Conservation (phyloP, 1,140 invertebrate species). For the Brachionus manjavacas region DNA sequence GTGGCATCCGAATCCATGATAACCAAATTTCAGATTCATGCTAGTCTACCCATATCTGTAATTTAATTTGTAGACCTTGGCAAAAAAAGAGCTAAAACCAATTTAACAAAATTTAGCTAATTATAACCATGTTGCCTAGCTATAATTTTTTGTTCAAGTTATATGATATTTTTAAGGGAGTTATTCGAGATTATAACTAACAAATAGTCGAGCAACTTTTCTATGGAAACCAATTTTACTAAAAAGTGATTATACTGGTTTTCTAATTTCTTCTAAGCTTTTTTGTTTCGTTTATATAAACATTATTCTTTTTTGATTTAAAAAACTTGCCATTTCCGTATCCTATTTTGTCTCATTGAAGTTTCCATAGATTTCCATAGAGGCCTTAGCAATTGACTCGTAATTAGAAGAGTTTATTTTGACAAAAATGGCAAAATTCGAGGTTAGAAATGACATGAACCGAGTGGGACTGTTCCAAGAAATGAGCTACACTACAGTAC, state of each 20-base stretch:
- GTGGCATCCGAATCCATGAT: slow-evolving; percentile 20
- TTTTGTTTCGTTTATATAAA: slow-evolving; percentile 23
- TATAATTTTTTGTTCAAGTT: slow-evolving; percentile 6
- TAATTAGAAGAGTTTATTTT: not conserved
- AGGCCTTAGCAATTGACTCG: not conserved
- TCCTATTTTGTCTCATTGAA: not conserved
- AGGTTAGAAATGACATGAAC: slow-evolving; percentile 53
- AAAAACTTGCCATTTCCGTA: not conserved
- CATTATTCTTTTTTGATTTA: not conserved
- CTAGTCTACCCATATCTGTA: not conserved
- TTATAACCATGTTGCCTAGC: slow-evolving; percentile 19
- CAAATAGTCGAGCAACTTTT: slow-evolving; percentile 2
- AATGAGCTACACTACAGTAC: slow-evolving; percentile 55
- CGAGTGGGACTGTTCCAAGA: slow-evolving; percentile 56
- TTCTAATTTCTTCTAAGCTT: not conserved
- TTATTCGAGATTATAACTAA: slow-evolving; percentile 14
- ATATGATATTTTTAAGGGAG: not conserved
- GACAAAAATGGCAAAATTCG: slow-evolving; percentile 7
- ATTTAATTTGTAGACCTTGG: slow-evolving; percentile 2
- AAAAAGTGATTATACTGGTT: not conserved
- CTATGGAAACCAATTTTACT: slow-evolving; percentile 29
- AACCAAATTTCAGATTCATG: not conserved
- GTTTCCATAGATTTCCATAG: not conserved
- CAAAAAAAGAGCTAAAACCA: slow-evolving; percentile 23
- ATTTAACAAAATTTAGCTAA: not conserved